Base-by-base conservation (phyloP, 2,888 invertebrate species). In the Diloba caeruleocephala region DNA sequence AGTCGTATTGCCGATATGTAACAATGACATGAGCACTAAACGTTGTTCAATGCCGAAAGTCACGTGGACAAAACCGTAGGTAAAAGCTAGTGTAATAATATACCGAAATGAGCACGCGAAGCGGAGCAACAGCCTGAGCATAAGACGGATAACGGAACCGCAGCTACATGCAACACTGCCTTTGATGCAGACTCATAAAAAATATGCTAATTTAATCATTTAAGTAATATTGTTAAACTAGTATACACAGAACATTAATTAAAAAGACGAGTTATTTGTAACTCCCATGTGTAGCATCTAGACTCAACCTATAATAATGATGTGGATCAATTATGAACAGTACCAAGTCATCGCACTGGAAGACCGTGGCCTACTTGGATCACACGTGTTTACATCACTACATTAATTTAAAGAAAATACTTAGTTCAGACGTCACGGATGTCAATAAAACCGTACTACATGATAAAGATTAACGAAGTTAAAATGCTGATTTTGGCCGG, bases 401-500 rank as follows among this genome's bases (percentile, higher is more conserved):
- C 42, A 60, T 54, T 44, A 44, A 58, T 54, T 60, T 56, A 59
- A 52, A 59, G 52, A 58, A 56, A 64, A 63, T 63, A 64, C 63
- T 66, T 54, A 62, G 31, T 26, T 55, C 42, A 46, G 41, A 57
- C 51, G 54, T 67, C 54, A 43, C 41, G 65, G 56, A 69, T 64
- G 54, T 68, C 58, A 64, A 77, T 78, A 60, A 71, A 68, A 67
- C 45, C 48, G 46, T 66, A 62, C 52, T 51, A 61, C 55, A 59
- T 61, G 41, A 67, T 69, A 63, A 65, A 69, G 59, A 74, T 72
- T 52, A 62, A 64, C 54, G 57, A 64, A 75, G 69, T 72, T 71
- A 74, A 76, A 78, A 76, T 65, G 44, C 67, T 78, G 71, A 76
- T 70, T 84, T 84, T 82, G 79, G 78, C 77, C 62, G 65, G 55